Base-by-base conservation (phyloP, 2,888 invertebrate species). In the Rambutsinella grinnellia region DNA sequence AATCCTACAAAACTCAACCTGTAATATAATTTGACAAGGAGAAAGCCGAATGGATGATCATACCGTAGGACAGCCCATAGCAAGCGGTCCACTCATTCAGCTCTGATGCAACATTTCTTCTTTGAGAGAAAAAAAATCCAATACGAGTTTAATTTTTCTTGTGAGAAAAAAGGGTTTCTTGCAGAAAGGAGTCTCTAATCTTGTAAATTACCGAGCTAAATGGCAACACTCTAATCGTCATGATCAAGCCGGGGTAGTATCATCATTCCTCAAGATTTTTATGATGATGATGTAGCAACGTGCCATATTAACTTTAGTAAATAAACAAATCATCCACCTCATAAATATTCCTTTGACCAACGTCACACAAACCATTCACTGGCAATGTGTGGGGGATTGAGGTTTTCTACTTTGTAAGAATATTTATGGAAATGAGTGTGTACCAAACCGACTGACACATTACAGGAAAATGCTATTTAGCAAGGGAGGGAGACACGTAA, bases 31-130 rank as follows among this genome's bases (percentile, higher is more conserved):
- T 36, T 54, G 61, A 60, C 70, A 57, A 46, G 24, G 63, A 26
- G 63, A 71, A 71, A 71, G 71, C 65, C 71, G 65, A 65, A 71
- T 36, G 17, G 17, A 66, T n/a, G n/a, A n/a, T n/a, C n/a, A n/a
- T n/a, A n/a, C n/a, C n/a, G n/a, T n/a, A n/a, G n/a, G n/a, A n/a
- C n/a, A n/a, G n/a, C n/a, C n/a, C n/a, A n/a, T n/a, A n/a, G n/a
- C n/a, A n/a, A n/a, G n/a, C n/a, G n/a, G n/a, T n/a, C n/a, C n/a
- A 13, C 13, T 13, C 44, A 13, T 13, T 10, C 13, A 10, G 44
- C 13, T 44, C 13, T 44, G 13, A 44, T 17, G 49, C 49, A 49
- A 49, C 6, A 49, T 13, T 49, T 5, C 19, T 49, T 49, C 36
- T 36, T 36, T 36, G 13, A 36, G 36, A 36, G 36, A 13, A 36